phyloP scores from a whole-genome alignment of 2,113 vertebrate genomes.

The Chamaea fasciata region DNA sequence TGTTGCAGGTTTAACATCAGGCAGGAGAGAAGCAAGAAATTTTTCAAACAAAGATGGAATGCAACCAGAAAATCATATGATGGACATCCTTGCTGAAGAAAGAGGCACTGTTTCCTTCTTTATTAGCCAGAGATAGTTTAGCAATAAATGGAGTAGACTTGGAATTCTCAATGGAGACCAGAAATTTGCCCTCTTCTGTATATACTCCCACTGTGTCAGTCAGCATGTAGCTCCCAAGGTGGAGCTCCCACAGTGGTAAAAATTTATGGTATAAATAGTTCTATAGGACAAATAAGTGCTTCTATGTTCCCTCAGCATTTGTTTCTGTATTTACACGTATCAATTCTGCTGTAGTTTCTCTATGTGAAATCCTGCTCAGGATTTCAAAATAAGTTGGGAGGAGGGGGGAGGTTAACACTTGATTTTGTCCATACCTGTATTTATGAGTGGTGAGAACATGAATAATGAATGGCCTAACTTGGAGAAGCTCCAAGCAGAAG shows the following conservation, averaged over 20 bases:
- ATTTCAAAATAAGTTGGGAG: not conserved
- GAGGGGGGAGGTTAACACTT: fast-evolving
- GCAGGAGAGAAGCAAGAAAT: not conserved
- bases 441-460: not conserved
- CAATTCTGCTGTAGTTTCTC: not conserved
- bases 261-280: not conserved
- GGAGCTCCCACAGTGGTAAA: not conserved
- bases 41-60: not conserved
- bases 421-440: not conserved
- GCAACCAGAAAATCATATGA: not conserved
- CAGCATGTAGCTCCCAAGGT: not conserved
- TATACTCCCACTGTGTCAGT: not conserved
- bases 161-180: not conserved
- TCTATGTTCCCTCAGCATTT: not conserved
- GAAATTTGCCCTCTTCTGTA: not conserved
- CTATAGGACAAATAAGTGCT: not conserved
- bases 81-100: not conserved
- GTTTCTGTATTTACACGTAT: not conserved
- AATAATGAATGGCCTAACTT: not conserved
- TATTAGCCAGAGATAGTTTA: not conserved
- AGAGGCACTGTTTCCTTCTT: not conserved
- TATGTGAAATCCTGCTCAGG: not conserved
- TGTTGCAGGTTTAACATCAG: not conserved
- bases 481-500: not conserved
- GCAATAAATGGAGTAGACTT: not conserved